phyloP scores from a whole-genome alignment of 1,140 invertebrate species.

The Heliconius himera region DNA sequence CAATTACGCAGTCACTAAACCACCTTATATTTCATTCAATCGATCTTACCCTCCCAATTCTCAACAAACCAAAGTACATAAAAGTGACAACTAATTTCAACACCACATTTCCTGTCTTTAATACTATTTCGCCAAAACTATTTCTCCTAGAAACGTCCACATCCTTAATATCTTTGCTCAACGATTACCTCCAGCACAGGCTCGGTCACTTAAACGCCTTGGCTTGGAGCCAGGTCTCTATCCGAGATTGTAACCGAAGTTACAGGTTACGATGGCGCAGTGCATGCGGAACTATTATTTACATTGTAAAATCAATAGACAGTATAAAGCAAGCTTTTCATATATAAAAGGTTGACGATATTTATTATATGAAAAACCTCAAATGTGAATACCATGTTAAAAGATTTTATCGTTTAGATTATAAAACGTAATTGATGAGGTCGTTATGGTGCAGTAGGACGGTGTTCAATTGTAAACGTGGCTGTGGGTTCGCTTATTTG shows the following conservation, averaged over 20 bases:
- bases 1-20: too few species aligned
- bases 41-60: neutral
- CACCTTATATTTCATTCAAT: neutral
- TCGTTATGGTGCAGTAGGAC: too few species aligned
- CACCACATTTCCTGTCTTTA: neutral
- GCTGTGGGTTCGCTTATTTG: too few species aligned
- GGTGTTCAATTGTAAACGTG: too few species aligned
- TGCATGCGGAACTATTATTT: conserved; percentile 7
- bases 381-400: too few species aligned
- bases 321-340: neutral
- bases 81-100: neutral
- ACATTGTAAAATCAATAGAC: conserved; percentile 6
- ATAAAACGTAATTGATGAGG: too few species aligned
- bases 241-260: conserved; percentile 7
- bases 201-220: conserved; percentile 7
- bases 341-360: neutral
- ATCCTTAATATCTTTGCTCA: neutral
- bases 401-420: too few species aligned
- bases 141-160: neutral
- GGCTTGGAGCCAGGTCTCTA: conserved; percentile 1
- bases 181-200: neutral
- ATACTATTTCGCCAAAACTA: neutral
- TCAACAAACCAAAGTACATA: neutral
- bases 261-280: conserved; percentile 4
- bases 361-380: too few species aligned